Evolutionary conservation across 2,888 invertebrate genomes (phyloP), one percentile per base, ranked within the genome.

Genomic region (Digitonthophagus gazella): DNA sequence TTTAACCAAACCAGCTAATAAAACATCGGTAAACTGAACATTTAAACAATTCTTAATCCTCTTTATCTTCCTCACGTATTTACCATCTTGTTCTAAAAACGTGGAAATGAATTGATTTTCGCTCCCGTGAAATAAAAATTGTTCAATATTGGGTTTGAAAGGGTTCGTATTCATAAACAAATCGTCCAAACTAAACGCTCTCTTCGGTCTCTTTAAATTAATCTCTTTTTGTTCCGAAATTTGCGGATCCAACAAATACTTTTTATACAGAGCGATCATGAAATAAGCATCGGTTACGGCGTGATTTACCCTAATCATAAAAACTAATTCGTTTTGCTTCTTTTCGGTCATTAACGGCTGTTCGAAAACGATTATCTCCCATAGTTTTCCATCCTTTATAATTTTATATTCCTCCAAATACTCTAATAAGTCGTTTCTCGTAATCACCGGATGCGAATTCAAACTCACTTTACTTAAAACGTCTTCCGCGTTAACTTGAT

Each of bases 261-360:
- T 61, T 8, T 18, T 18, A 19, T 19, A 61, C 18, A 61, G 18
- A 20, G 61, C 61, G 6, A 61, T 61, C 61, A 61, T 61, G 18
- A 19, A 61, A 61, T 19, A 61, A n/a, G 61, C 61, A 6, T 61
- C 61, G 3, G 61, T 61, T n/a, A 61, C 61, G 5, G 19, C 6
- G 6, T 61, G 61, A 61, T 61, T 61, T n/a, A 61, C 20, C 18
- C 61, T 61, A n/a, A 61, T 61, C 61, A 61, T 61, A 19, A 61
- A 15, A 19, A 61, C 20, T 20, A 18, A 19, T 14, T 61, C 61
- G 61, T 61, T 61, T 11, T 6, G 28, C 11, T 44, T 44, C 16
- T 61, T 61, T 5, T 61, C 61, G 20, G 8, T 19, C 19, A 19
- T 20, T 61, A 61, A 20, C 1, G 61, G 61, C 18, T 61, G 61